Conservation (phyloP, 2,888 invertebrate species). For the Falcaria lacertinaria region DNA sequence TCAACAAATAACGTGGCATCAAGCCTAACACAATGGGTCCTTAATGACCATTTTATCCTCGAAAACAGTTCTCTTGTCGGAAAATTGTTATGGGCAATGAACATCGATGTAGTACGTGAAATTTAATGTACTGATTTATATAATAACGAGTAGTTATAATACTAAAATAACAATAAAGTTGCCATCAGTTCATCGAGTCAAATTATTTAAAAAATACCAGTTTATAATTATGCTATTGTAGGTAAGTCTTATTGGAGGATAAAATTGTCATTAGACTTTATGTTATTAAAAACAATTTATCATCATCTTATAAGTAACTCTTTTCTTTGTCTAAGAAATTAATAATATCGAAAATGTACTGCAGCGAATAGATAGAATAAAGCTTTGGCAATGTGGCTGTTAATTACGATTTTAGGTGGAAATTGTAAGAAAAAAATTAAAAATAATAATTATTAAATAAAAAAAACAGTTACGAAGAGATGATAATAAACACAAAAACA, state of each 20-base stretch:
- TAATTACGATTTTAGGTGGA: no score
- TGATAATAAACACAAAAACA: slow-evolving; percentile 21
- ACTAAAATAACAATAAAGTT: no score
- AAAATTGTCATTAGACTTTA: slow-evolving; percentile 44
- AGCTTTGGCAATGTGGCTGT: no score
- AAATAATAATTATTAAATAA: no score
- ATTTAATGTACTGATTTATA: slow-evolving; percentile 15
- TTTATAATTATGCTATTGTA: no score
- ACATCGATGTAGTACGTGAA: slow-evolving; percentile 8
- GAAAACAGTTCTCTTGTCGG: slow-evolving; percentile 13
- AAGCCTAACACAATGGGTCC: slow-evolving; percentile 33
- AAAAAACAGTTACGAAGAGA: neutral
- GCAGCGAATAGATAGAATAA: no score
- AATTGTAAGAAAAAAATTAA: no score
- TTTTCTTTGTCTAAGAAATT: neutral
- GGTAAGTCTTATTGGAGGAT: no score
- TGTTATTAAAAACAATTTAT: slow-evolving; percentile 12
- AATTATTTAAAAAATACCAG: no score
- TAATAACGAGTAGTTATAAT: slow-evolving; percentile 21
- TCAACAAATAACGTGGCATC: slow-evolving; percentile 28
- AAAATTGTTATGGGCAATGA: slow-evolving; percentile 13
- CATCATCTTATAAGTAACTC: slow-evolving; percentile 3
- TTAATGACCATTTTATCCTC: slow-evolving; percentile 63
- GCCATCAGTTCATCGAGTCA: no score
- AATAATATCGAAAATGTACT: neutral